Base-by-base conservation (phyloP, 2,888 invertebrate species). In the Dicycla oo region DNA sequence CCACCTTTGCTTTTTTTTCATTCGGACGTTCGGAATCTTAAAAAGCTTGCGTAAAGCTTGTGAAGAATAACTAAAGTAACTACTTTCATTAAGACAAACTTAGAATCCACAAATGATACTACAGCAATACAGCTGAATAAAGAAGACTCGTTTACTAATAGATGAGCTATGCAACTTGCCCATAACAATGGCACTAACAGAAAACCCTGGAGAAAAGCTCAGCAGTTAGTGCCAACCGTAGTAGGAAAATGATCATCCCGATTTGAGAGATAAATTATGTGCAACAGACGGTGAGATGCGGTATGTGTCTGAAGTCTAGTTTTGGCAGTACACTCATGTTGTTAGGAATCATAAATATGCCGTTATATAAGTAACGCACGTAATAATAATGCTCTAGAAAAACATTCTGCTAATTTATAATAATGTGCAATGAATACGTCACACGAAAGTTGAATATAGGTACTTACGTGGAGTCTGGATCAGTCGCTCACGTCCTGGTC, bases 291-390 rank as follows among this genome's bases (percentile, higher is more conserved):
- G 43, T 34, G 15, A 38, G 18, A 7, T 49, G 43, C 53, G 60
- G 40, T 49, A 58, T 15, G 45, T 65, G 43, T 57, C 23, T 18
- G 15, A 26, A 57, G 11, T 30, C 34, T 4, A 51, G 26, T 61
- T 54, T 81, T 80, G 72, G 68, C 80, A 69, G 23, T 20, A 47
- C n/a, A 47, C 10, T 68, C 67, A 63, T 66, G 45, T 47, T 45
- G 26, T 65, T 53, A 71, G 13, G 5, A 23, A 63, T 67, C 40
- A 69, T 64, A 65, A 65, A 77, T 72, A 6, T 45, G 6, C 13
- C 51, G 57, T 56, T 76, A 72, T 43, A 49, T 81, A 57, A 60
- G 23, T 40, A 58, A 34, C 13, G n/a, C 13, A 18, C 18, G 47
- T 53, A 69, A 69, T 70, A 54, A 69, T 57, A 47, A 69, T 38